Evolutionary conservation across 2,797 vertebrate species (phyloP).

Genomic region (Catostomus latipinnis): DNA sequence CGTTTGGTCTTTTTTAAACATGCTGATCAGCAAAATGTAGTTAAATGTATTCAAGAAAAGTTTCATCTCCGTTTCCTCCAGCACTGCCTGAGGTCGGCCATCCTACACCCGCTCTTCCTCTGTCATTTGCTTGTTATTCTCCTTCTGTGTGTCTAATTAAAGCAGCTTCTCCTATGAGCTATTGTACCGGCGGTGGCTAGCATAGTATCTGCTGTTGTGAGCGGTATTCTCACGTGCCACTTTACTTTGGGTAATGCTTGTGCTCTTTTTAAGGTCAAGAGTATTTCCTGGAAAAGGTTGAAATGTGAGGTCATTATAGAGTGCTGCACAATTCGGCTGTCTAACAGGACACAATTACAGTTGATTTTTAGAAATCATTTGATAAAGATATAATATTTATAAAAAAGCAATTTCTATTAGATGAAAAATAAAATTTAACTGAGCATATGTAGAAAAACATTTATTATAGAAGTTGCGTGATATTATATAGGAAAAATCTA

Average conservation of each 20-base stretch:
- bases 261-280: conserved; percentile 15
- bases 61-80: conserved; percentile 45
- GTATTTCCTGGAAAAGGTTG: conserved; percentile 29
- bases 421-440: no score
- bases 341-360: conserved; percentile 48
- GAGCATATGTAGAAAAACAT: no score
- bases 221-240: conserved; percentile 32
- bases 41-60: conserved; percentile 51
- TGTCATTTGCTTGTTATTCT: conserved; percentile 58
- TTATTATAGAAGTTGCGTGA: no score
- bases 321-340: conserved; percentile 37
- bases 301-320: conserved; percentile 43
- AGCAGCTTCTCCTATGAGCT: conserved; percentile 35
- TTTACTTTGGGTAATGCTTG: conserved; percentile 41
- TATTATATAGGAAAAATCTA: no score
- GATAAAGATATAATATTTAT: no score
- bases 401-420: no score
- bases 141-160: conserved; percentile 60
- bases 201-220: conserved; percentile 14
- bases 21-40: conserved; percentile 56
- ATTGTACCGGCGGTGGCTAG: conserved; percentile 14
- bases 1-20: conserved; percentile 13
- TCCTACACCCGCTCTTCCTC: conserved; percentile 35
- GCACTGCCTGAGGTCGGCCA: conserved; percentile 31
- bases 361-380: no score